Evolutionary conservation across 2,113 vertebrate genomes (phyloP).

Genomic region (Oenanthe oenanthe): DNA sequence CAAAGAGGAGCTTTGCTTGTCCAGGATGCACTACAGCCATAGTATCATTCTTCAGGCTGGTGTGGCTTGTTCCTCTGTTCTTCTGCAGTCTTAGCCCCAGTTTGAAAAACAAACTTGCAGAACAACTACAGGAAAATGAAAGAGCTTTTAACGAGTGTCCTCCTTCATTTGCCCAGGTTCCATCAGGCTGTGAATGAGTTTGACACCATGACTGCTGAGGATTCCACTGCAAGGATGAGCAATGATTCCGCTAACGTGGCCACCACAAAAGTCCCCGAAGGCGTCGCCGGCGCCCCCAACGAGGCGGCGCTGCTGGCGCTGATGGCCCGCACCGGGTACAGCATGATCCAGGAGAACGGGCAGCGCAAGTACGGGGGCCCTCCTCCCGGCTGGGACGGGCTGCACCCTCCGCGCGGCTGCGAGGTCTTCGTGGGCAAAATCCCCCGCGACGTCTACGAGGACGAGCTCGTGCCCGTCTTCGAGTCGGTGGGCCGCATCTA

Average conservation of each 20-base stretch:
- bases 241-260: conserved; percentile 79
- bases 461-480: conserved; percentile 95
- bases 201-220: conserved; percentile 98
- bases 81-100: background rate
- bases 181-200: conserved; percentile 86
- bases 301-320: conserved; percentile 88
- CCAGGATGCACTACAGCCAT: background rate
- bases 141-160: background rate
- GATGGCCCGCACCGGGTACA: conserved; percentile 93
- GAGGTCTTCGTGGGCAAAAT: conserved; percentile 99
- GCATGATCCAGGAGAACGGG: conserved; percentile 95
- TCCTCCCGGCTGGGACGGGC: conserved; percentile 90
- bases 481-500: conserved; percentile 93
- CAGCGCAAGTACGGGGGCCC: conserved; percentile 95
- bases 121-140: background rate
- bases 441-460: conserved; percentile 95
- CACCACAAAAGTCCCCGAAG: conserved; percentile 80
- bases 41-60: background rate
- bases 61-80: background rate
- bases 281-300: conserved; percentile 87
- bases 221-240: conserved; percentile 90
- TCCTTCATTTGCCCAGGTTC: conserved; percentile 68
- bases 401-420: conserved; percentile 91
- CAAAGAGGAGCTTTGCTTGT: background rate
- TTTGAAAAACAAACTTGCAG: background rate